Percentiles rank a stretch among this genome's conserved stretches.
These are phyloP conservation scores for Phthorimaea operculella DNA, from an alignment of 1,140 invertebrate genomes.

Conservation along the genomic window DNA sequence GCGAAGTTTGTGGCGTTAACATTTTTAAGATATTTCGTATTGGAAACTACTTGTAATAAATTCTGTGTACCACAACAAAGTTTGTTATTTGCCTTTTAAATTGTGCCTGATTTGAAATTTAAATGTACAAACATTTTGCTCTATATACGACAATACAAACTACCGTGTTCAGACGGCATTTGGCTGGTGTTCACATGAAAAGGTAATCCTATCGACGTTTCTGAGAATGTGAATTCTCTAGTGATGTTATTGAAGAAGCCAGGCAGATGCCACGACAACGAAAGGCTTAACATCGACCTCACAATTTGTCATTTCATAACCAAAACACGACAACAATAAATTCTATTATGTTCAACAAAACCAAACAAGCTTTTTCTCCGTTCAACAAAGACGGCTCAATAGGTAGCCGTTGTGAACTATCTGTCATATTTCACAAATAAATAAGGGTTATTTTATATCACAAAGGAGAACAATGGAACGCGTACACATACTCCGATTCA, in stretches of 20 bases:
- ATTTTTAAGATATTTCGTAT: neutral
- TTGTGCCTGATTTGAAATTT: too few relatives aligned
- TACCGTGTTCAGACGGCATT: too few relatives aligned
- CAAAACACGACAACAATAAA: conserved; percentile 54
- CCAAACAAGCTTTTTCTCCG: conserved; percentile 46
- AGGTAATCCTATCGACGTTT: conserved; percentile 13
- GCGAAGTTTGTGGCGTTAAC: neutral
- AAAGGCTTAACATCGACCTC: conserved; percentile 48
- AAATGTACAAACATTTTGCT: too few relatives aligned
- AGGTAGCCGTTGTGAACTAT: conserved; percentile 55
- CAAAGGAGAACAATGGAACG: conserved; percentile 39
- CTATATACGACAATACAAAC: too few relatives aligned
- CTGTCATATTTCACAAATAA: conserved; percentile 59
- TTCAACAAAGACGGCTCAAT: conserved; percentile 54
- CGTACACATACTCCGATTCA: conserved; percentile 37
- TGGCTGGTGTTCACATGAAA: conserved; percentile 7
- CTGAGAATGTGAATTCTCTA: conserved; percentile 19
- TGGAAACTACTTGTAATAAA: neutral
- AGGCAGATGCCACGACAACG: conserved; percentile 32
- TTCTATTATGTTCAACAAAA: conserved; percentile 40
- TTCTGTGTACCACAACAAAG: too few relatives aligned
- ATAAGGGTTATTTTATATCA: conserved; percentile 56
- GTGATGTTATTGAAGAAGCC: conserved; percentile 13
- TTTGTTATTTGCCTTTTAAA: too few relatives aligned
- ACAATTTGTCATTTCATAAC: conserved; percentile 64